Evolutionary conservation across 2,797 vertebrate genomes (phyloP), one percentile per base, ranked within the genome.

Genomic region (Sebastes baramenuke): DNA sequence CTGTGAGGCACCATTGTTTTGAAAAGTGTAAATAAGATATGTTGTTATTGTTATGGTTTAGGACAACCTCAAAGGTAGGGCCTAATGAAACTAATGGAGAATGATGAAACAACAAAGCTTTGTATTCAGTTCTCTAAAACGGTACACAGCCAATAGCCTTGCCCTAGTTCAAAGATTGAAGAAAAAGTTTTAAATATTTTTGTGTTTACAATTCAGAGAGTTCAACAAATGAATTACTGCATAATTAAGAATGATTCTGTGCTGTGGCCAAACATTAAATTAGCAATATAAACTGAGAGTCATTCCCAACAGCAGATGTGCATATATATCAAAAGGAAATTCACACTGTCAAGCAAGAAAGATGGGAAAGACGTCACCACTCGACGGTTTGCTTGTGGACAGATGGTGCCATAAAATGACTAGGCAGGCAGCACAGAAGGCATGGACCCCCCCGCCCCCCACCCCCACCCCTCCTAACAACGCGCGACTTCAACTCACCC

Each of bases 371-470:
- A 92, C 86, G 81, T 90, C 88, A 88, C 82, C 90, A 91, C 91
- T 94, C 88, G 92, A 93, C 80, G 55, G 92, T 92, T 93, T 91
- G 88, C 92, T 87, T 76, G 78, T 80, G 85, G 93, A 93, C 94
- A 95, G 93, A 95, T 95, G 93, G 94, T 84, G 85, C 90, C 89
- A 91, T 93, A 92, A 95, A 95, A 92, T 94, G 91, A 93, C 93
- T 85, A 89, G 90, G 93, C 91, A 93, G 90, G 85, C 89, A 79
- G 89, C 89, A 90, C 93, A 93, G 89, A 94, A 90, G 91, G 89
- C 87, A 87, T 2, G 34, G 34, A n/a, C n/a, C n/a, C n/a, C n/a
- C n/a, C n/a, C n/a, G 65, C 86, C 76, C 30, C 22, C 70, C 58
- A 14, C 13, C 49, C 56, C 67, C 4, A 14, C 52, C n/a, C 34